Conservation (phyloP, 1,140 invertebrate species). For the Macrocentrus cingulum region DNA sequence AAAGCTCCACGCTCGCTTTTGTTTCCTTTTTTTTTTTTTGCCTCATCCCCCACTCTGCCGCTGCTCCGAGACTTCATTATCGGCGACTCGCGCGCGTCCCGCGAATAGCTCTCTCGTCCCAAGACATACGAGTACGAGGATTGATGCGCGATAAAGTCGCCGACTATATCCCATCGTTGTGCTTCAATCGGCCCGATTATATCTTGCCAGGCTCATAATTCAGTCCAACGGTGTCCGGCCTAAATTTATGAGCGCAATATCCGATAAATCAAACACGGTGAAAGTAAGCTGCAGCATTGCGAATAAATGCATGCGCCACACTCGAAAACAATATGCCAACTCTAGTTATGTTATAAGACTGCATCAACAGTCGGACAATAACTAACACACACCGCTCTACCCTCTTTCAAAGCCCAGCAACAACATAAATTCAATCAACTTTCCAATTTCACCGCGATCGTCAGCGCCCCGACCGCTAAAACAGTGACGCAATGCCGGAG, state of each 20-base stretch:
- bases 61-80: constrained; percentile 29
- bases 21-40: constrained; percentile 2
- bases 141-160: constrained; percentile 27
- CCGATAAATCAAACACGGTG: constrained; percentile 25
- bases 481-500: neutral
- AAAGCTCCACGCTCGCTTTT: constrained; percentile 5
- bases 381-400: too few relatives aligned
- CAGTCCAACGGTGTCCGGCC: constrained; percentile 25
- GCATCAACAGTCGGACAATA: too few relatives aligned
- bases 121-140: constrained; percentile 21
- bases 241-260: constrained; percentile 29
- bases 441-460: too few relatives aligned
- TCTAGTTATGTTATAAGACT: constrained; percentile 15
- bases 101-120: constrained; percentile 1
- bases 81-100: constrained; percentile 5
- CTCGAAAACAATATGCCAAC: constrained; percentile 11
- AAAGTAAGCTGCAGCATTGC: constrained; percentile 23
- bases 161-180: constrained; percentile 10
- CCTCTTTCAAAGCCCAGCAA: too few relatives aligned
- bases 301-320: constrained; percentile 1
- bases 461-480: too few relatives aligned
- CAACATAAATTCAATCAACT: too few relatives aligned
- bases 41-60: constrained; percentile 7
- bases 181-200: constrained; percentile 29
- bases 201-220: constrained; percentile 29